Evolutionary conservation across 1,140 invertebrate species (phyloP).

Genomic region (Conopomorpha cramerella): DNA sequence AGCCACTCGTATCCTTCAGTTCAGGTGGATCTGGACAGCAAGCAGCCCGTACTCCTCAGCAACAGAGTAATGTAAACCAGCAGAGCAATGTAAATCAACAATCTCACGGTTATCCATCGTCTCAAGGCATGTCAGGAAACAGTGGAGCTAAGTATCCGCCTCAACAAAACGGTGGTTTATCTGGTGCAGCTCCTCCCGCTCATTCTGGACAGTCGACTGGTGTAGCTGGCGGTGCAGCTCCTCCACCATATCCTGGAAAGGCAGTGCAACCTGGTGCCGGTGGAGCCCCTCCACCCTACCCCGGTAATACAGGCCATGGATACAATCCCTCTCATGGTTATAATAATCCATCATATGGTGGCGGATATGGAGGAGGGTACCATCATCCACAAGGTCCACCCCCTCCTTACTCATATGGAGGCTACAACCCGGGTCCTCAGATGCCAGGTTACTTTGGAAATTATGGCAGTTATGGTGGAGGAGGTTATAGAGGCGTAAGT

Average conservation of each 20-base stretch:
- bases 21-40: background rate
- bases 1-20: constrained; percentile 1
- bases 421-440: constrained; percentile 16
- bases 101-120: constrained; percentile 32
- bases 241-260: background rate
- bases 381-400: constrained; percentile 33
- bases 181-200: constrained; percentile 1
- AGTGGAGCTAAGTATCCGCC: constrained; percentile 8
- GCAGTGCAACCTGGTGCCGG: constrained; percentile 4
- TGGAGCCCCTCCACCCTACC: constrained; percentile 23
- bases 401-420: constrained; percentile 27
- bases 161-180: constrained; percentile 8
- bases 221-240: constrained; percentile 3
- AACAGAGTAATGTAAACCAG: background rate
- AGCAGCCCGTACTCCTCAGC: too few relatives aligned
- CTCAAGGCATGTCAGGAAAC: constrained; percentile 24
- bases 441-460: constrained; percentile 13
- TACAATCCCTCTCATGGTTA: constrained; percentile 6
- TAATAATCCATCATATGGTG: constrained; percentile 1
- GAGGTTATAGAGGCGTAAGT: constrained; percentile 32
- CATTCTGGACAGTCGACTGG: background rate
- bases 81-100: too few relatives aligned
- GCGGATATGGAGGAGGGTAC: constrained; percentile 14
- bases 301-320: constrained; percentile 6
- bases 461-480: constrained; percentile 20